Evolutionary conservation across 92 coral and sea anemone genomes (phyloP).

Genomic region (Paramuricea clavata): DNA sequence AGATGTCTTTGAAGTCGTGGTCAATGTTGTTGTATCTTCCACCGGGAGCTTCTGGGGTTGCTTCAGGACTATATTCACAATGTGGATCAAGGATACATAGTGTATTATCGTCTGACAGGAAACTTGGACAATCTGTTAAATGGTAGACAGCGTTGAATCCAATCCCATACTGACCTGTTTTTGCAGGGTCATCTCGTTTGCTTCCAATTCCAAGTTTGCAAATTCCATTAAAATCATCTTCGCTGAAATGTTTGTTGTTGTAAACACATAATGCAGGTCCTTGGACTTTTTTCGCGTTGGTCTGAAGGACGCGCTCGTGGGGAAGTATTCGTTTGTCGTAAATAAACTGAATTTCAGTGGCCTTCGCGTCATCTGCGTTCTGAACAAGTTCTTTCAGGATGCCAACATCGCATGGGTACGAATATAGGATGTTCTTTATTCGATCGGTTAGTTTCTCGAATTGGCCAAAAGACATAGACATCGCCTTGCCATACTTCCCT

Average conservation of each 20-base stretch:
- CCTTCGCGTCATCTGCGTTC: slow-evolving; percentile 90
- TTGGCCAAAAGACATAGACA: slow-evolving; percentile 78
- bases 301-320: slow-evolving; percentile 72
- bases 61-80: slow-evolving; percentile 73
- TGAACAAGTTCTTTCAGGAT: slow-evolving; percentile 87
- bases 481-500: slow-evolving; percentile 77
- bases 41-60: slow-evolving; percentile 74
- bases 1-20: slow-evolving; percentile 40
- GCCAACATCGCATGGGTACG: slow-evolving; percentile 76
- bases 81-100: slow-evolving; percentile 87
- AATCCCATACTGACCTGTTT: slow-evolving; percentile 92
- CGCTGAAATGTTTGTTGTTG: slow-evolving; percentile 78
- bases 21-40: slow-evolving; percentile 57
- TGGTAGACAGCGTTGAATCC: slow-evolving; percentile 94
- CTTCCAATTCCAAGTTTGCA: slow-evolving; percentile 85
- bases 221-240: slow-evolving; percentile 76
- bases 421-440: slow-evolving; percentile 71
- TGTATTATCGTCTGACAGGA: slow-evolving; percentile 72
- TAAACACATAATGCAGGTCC: slow-evolving; percentile 92
- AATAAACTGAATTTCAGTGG: slow-evolving; percentile 80
- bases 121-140: slow-evolving; percentile 82
- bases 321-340: slow-evolving; percentile 77
- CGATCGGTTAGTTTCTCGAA: slow-evolving; percentile 79
- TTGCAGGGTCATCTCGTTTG: slow-evolving; percentile 86
- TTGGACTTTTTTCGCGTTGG: slow-evolving; percentile 78